phyloP scores from a whole-genome alignment of 2,797 vertebrate species.

The Orestias chungarensis region DNA sequence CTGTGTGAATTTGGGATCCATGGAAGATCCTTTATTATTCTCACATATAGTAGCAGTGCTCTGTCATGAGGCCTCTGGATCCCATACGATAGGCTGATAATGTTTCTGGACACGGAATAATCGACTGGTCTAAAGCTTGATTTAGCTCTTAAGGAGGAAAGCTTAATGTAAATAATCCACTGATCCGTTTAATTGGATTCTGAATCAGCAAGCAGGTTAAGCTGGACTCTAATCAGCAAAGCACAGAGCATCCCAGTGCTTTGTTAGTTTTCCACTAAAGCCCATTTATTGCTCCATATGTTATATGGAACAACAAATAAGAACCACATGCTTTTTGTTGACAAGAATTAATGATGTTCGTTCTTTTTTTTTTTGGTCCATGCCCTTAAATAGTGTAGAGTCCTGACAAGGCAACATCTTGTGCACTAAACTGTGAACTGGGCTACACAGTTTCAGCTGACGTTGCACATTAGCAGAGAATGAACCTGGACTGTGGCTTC shows the following conservation, averaged over 20 bases:
- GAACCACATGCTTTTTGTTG: background rate
- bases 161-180: constrained; percentile 11
- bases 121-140: background rate
- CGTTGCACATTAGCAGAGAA: constrained; percentile 27
- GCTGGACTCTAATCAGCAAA: constrained; percentile 5
- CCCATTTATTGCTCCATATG: constrained; percentile 1
- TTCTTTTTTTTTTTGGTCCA: background rate
- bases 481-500: constrained; percentile 20
- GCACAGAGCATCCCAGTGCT: constrained; percentile 4
- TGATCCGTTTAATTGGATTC: constrained; percentile 10
- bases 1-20: background rate
- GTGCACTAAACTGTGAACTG: background rate
- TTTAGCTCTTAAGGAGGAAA: background rate
- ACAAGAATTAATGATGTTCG: constrained; percentile 15
- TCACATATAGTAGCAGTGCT: background rate
- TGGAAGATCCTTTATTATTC: background rate
- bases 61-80: background rate
- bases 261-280: background rate
- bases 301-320: background rate
- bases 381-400: background rate
- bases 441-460: background rate
- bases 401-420: constrained; percentile 4
- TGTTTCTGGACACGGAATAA: background rate
- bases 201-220: constrained; percentile 2
- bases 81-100: background rate